Evolutionary conservation across 2,888 invertebrate genomes (phyloP).

Genomic region (Agriotes lineatus): DNA sequence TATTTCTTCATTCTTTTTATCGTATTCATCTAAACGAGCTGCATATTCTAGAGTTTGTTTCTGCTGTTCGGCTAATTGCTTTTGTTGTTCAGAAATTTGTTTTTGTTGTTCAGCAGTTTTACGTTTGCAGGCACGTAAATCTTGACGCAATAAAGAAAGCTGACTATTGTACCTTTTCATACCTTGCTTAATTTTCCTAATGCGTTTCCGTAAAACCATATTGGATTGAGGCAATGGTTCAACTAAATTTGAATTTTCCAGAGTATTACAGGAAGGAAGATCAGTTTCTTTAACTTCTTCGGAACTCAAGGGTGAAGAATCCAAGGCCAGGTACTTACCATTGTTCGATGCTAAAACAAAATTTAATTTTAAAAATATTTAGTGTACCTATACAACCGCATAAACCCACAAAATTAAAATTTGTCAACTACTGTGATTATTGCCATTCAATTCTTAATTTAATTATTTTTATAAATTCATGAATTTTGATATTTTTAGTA

Average conservation of each 20-base stretch:
- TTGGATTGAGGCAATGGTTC: conserved; percentile 83
- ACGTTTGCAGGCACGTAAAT: conserved; percentile 83
- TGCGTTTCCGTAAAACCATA: conserved; percentile 87
- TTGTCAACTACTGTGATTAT: too few relatives aligned
- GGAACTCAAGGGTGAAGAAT: conserved; percentile 72
- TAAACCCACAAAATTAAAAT: background rate
- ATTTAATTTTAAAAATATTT: too few relatives aligned
- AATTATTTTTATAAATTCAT: too few relatives aligned
- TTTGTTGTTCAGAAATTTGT: conserved; percentile 83
- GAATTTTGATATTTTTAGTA: too few relatives aligned
- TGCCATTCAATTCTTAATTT: too few relatives aligned
- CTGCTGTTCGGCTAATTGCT: conserved; percentile 78
- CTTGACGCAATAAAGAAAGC: conserved; percentile 81
- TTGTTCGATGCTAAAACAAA: conserved; percentile 68
- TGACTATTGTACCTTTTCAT: conserved; percentile 92
- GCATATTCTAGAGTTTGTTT: conserved; percentile 85
- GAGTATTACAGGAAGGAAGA: conserved; percentile 67
- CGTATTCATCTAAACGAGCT: conserved; percentile 88
- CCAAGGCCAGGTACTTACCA: conserved; percentile 71
- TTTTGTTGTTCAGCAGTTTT: conserved; percentile 89
- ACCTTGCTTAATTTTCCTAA: conserved; percentile 88
- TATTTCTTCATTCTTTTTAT: conserved; percentile 91
- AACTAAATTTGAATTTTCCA: conserved; percentile 66
- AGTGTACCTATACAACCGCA: background rate
- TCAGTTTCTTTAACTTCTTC: conserved; percentile 68